Evolutionary conservation across 2,797 vertebrate genomes (phyloP), one percentile per base, ranked within the genome.

Genomic region (Sebastiscus tertius): DNA sequence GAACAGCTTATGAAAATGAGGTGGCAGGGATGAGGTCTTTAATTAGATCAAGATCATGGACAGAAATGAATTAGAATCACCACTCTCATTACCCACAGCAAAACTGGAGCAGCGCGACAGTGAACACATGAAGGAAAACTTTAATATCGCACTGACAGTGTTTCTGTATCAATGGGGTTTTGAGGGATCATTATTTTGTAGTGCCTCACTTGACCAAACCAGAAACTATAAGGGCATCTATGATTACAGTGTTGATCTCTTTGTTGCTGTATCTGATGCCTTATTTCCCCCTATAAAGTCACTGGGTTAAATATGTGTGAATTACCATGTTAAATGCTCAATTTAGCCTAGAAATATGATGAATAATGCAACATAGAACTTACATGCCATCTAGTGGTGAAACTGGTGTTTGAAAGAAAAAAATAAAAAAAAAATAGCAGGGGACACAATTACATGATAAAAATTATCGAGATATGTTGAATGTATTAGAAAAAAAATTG

Each of bases 11-110:
- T 91, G 89, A 93, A 95, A 94, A 94, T 89, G 91, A 93, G 91
- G 92, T 91, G 90, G 89, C 86, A 84, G 81, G 90, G 90, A 95
- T 80, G 91, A 92, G 84, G 90, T 85, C 90, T 94, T 93, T 95
- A 94, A 95, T 95, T 94, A 95, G 93, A 94, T 93, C 88, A 87
- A 91, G 88, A 92, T 92, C 89, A 89, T 85, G 90, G 88, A 89
- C 83, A 90, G 91, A 90, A 93, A 93, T 90, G 88, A 93, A 93
- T 92, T 92, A 87, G 83, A 95, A 93, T 91, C 87, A 89, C 78
- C 73, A 82, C 86, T 89, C 84, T 92, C 87, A 90, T 93, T 91
- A 92, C 80, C 82, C 76, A 83, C 46, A 66, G 83, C 66, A 87
- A 88, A 92, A 91, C 58, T 91, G 86, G 90, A 92, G 87, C 89